Percentiles rank a stretch among this genome's conserved stretches.
Conservation (phyloP, 1,140 invertebrate genomes). For the Orchesella cincta region DNA sequence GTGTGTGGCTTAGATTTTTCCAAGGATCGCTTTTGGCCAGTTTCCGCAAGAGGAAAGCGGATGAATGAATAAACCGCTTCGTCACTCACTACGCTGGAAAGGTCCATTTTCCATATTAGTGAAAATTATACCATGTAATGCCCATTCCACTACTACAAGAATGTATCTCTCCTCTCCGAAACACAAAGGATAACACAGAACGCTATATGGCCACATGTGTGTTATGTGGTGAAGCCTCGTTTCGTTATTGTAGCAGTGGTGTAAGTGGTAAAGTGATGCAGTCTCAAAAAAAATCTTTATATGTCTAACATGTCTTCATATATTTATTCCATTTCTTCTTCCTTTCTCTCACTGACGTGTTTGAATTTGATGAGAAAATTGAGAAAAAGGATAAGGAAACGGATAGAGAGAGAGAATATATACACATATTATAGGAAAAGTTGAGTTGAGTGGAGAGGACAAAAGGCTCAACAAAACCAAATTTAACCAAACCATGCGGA, state of each 20-base stretch:
- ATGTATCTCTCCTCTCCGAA: too few relatives aligned
- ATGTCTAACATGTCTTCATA: background rate
- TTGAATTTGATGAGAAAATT: background rate
- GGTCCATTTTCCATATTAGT: constrained; percentile 1
- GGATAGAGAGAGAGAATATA: background rate
- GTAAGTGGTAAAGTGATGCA: background rate
- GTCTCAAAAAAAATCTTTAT: background rate
- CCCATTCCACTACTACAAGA: too few relatives aligned
- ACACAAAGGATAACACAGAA: background rate
- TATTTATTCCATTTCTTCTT: background rate
- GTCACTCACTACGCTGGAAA: background rate
- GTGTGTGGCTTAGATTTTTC: background rate
- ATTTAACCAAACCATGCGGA: background rate
- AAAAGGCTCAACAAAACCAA: background rate
- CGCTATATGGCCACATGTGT: background rate
- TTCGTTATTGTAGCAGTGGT: background rate
- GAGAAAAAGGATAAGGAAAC: background rate
- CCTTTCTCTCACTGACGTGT: background rate
- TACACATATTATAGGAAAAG: background rate
- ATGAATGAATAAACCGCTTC: background rate
- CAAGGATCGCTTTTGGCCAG: background rate
- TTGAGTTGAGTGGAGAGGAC: background rate
- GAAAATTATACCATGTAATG: background rate
- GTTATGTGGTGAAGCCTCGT: background rate
- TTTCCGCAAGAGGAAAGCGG: constrained; percentile 5